A percentile compares a stretch with the other conserved stretches of the same genome.
phyloP scores from a whole-genome alignment of 92 coral and sea anemone genomes.

The Siderastrea radians region DNA sequence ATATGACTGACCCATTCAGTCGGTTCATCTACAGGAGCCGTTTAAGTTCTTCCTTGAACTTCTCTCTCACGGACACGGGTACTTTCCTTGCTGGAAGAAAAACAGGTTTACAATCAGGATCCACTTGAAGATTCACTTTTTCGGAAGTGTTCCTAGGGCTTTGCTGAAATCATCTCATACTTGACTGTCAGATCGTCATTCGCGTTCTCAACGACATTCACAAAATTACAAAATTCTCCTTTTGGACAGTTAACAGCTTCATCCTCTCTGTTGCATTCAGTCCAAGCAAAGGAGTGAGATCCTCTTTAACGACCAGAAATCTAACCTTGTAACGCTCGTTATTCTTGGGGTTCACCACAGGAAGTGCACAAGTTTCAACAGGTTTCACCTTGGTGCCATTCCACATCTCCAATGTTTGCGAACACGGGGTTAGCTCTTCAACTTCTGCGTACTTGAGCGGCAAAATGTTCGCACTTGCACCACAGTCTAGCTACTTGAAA shows the following conservation, averaged over 20 bases:
- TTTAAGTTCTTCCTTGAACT: neutral
- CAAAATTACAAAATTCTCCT: conserved; percentile 34
- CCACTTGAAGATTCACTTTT: conserved; percentile 31
- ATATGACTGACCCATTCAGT: conserved; percentile 61
- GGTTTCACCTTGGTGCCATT: no score
- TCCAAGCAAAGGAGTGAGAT: conserved; percentile 30
- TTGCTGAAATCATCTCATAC: conserved; percentile 26
- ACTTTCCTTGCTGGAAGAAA: conserved; percentile 6
- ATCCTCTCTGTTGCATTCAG: conserved; percentile 36
- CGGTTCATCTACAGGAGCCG: conserved; percentile 53
- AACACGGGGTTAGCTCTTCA: neutral
- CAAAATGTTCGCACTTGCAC: neutral
- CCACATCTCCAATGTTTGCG: neutral
- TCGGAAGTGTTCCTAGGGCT: conserved; percentile 36
- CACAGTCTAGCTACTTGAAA: neutral
- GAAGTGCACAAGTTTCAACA: neutral
- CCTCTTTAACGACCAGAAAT: conserved; percentile 22
- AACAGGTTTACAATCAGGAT: conserved; percentile 19
- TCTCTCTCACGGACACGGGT: neutral
- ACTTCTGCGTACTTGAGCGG: neutral
- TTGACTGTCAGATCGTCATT: conserved; percentile 16
- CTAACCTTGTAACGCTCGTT: conserved; percentile 40
- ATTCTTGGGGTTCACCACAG: conserved; percentile 12
- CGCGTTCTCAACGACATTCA: neutral
- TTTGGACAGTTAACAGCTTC: conserved; percentile 48